Evolutionary conservation across 2,113 vertebrate species (phyloP).

Genomic region (Setophaga petechia): DNA sequence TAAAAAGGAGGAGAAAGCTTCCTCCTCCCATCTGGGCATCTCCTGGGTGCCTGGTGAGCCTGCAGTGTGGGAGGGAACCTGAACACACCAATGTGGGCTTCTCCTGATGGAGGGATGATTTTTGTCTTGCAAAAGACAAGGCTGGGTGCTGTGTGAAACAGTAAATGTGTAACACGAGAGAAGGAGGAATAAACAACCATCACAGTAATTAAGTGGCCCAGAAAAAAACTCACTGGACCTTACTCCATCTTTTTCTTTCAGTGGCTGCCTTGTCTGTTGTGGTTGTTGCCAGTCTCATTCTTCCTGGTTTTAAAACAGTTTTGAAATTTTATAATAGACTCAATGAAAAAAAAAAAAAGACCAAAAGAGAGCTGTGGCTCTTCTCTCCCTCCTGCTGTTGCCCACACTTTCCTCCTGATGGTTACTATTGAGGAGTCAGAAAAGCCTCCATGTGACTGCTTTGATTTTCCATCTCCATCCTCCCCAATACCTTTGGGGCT

Average conservation of each 20-base stretch:
- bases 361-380: background rate
- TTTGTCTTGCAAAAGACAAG: background rate
- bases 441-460: background rate
- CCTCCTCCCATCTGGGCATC: background rate
- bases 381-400: background rate
- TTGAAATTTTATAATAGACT: background rate
- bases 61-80: background rate
- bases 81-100: background rate
- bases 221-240: background rate
- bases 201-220: background rate
- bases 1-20: background rate
- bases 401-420: background rate
- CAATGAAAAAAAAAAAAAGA: no score
- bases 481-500: background rate
- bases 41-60: background rate
- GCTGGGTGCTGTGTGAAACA: background rate
- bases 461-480: background rate
- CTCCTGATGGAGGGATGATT: background rate
- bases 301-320: background rate
- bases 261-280: background rate
- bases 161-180: background rate
- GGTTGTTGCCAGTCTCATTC: background rate
- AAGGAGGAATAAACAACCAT: background rate
- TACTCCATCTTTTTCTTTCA: background rate
- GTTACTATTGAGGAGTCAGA: background rate